Evolutionary conservation across 2,888 invertebrate species (phyloP), one percentile per base, ranked within the genome.

Genomic region (Nemotelus nigrinus): DNA sequence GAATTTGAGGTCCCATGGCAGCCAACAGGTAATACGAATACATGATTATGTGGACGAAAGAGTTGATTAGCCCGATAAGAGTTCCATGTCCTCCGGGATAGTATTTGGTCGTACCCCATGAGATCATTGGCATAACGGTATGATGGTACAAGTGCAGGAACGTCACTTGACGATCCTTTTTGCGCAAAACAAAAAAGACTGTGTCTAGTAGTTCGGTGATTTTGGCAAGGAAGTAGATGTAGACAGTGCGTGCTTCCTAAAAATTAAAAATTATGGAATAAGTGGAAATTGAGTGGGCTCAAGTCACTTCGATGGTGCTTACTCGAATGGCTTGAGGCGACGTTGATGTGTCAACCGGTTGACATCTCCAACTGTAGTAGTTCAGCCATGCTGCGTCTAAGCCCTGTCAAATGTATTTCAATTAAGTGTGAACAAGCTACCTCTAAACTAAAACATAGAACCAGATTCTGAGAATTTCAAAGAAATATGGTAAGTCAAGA

Each of bases 41-140:
- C 97, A 98, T 98, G 81, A 98, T 90, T 81, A 97, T 94, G 85
- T 98, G 98, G 39, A 98, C 97, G 83, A 97, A 97, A 2, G 96
- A 95, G 88, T 98, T 98, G 82, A 97, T 92, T 79, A 95, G 82
- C 77, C 87, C 87, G 82, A 96, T 95, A 83, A 96, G 93, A 2
- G 97, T 96, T 45, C 96, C 96, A 86, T 98, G 97, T 0, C 96
- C 96, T 74, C 96, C 96, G 77, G 92, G 91, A 84, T 91, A 93
- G 85, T 95, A 97, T 86, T 96, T 96, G 10, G 96, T 94, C 10
- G 94, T 94, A 65, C 95, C 96, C 97, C 97, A 98, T 75, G 95
- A 94, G 83, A 95, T 93, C 90, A 96, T 91, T 2, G 97, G 96
- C 97, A 98, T 98, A 64, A 96, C 94, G 0, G 96, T 95, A 85